A percentile compares a stretch with the other conserved stretches of the same genome.
These are phyloP conservation scores for Ips nitidus DNA, from an alignment of 1,140 invertebrate species.

Conservation along the genomic window DNA sequence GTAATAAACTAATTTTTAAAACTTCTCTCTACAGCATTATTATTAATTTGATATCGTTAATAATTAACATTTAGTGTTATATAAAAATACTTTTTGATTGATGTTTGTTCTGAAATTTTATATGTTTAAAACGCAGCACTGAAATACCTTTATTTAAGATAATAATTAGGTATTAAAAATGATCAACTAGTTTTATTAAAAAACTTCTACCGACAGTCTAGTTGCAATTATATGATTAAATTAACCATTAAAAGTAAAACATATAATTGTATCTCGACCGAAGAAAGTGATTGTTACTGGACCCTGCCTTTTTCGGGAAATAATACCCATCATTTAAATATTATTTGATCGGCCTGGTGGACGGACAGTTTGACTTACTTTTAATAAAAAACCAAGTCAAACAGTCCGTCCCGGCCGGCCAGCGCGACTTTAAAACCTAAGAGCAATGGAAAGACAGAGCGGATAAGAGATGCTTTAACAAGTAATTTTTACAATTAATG, in stretches of 20 bases:
- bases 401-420: slow-evolving; percentile 4
- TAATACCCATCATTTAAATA: slow-evolving; percentile 23
- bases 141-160: slow-evolving; percentile 38
- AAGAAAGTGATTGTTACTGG: slow-evolving; percentile 41
- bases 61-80: slow-evolving; percentile 16
- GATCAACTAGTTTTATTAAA: background rate
- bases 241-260: too few species aligned
- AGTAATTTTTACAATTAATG: slow-evolving; percentile 20
- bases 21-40: background rate
- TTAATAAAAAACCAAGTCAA: background rate
- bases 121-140: slow-evolving; percentile 35
- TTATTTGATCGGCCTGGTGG: too few species aligned
- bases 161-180: background rate
- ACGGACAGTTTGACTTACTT: too few species aligned
- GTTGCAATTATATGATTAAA: too few species aligned
- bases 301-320: slow-evolving; percentile 45
- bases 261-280: too few species aligned
- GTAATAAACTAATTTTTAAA: slow-evolving; percentile 1
- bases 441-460: slow-evolving; percentile 47
- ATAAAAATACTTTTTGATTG: slow-evolving; percentile 45
- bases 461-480: slow-evolving; percentile 47
- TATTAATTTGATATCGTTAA: slow-evolving; percentile 4
- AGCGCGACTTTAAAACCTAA: slow-evolving; percentile 32
- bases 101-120: slow-evolving; percentile 28
- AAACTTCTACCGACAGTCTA: too few species aligned